Evolutionary conservation across 2,113 vertebrate species (phyloP).

Genomic region (Zosterops japonicus): DNA sequence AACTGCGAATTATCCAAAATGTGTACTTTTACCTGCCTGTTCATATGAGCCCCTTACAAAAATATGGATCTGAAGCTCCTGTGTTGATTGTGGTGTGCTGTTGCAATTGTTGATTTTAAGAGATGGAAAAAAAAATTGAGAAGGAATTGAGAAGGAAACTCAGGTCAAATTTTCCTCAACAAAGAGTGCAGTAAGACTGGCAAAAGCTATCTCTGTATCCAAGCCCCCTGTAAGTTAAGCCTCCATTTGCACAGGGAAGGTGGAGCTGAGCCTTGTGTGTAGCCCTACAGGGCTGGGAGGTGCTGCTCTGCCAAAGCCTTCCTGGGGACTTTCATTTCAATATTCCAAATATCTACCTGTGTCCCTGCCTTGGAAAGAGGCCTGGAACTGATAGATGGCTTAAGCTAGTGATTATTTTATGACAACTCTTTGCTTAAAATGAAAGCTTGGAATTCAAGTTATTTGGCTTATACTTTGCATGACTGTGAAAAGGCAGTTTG

Average conservation of each 20-base stretch:
- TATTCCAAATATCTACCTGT: not conserved
- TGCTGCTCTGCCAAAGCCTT: not conserved
- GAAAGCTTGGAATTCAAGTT: not conserved
- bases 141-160: not conserved
- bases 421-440: not conserved
- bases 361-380: not conserved
- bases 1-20: not conserved
- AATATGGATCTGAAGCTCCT: rapidly evolving
- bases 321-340: not conserved
- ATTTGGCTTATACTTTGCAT: not conserved
- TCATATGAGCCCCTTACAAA: not conserved
- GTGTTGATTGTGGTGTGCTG: not conserved
- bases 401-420: not conserved
- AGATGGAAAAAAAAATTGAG: not conserved
- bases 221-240: not conserved
- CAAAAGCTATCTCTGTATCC: not conserved
- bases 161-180: not conserved
- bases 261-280: not conserved
- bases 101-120: not conserved
- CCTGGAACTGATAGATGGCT: not conserved
- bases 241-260: not conserved
- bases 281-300: rapidly evolving
- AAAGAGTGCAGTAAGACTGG: not conserved
- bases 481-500: not conserved
- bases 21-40: not conserved